Evolutionary conservation across 2,888 invertebrate species (phyloP).

Genomic region (Tipula helvola): DNA sequence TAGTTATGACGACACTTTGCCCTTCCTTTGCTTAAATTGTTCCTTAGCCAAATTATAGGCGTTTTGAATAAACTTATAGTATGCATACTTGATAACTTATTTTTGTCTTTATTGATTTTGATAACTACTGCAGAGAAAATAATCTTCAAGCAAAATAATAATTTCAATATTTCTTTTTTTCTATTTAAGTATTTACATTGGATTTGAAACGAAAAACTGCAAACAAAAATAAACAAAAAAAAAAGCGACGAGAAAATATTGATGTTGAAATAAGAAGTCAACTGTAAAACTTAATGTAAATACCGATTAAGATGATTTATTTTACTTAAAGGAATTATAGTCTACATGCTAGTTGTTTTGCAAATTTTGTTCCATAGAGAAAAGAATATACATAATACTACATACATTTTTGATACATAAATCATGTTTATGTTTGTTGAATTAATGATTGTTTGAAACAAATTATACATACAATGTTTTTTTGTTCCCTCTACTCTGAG

Average conservation of each 20-base stretch:
- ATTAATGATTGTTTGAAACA: neutral
- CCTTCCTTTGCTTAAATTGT: too few species aligned
- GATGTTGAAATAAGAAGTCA: neutral
- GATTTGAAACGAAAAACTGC: neutral
- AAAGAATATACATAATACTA: neutral
- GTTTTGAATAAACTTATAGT: too few species aligned
- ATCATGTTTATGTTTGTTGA: neutral
- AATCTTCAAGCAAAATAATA: neutral
- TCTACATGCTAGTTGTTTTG: neutral
- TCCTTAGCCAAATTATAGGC: too few species aligned
- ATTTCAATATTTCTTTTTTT: neutral
- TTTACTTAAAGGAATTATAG: neutral
- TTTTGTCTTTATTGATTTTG: neutral
- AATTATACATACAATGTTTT: neutral
- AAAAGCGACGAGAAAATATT: neutral
- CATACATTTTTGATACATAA: neutral
- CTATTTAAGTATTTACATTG: neutral
- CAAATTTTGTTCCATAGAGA: neutral
- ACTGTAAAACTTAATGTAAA: slow-evolving; percentile 4
- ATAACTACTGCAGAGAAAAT: too few species aligned
- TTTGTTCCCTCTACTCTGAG: neutral
- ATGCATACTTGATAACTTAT: neutral
- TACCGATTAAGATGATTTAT: slow-evolving; percentile 4
- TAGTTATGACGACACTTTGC: too few species aligned
- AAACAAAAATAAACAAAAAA: neutral